These are phyloP conservation scores for Scaptodrosophila lebanonensis DNA, from an alignment of 1,140 invertebrate genomes.

Conservation along the genomic window DNA sequence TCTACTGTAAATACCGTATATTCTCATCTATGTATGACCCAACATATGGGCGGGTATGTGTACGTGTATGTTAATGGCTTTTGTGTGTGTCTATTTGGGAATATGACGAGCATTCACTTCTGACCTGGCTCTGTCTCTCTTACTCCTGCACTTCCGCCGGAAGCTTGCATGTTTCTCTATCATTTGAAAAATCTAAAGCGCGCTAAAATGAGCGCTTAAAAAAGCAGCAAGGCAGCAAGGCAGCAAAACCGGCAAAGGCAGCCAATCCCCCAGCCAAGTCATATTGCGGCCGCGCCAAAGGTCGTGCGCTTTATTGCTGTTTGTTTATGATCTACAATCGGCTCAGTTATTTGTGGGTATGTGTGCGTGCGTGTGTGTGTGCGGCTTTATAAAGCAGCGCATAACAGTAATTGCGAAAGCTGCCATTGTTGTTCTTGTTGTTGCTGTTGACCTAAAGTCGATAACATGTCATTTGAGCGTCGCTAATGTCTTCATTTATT, in stretches of 20 bases:
- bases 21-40: too few species aligned
- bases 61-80: constrained; percentile 55
- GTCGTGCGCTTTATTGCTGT: constrained; percentile 39
- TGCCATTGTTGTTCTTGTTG: not conserved
- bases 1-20: too few species aligned
- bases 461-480: constrained; percentile 73
- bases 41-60: not conserved
- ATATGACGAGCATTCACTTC: constrained; percentile 10
- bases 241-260: constrained; percentile 18
- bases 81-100: constrained; percentile 40
- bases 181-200: constrained; percentile 66
- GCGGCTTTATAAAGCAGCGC: constrained; percentile 1
- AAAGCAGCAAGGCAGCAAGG: constrained; percentile 12
- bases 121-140: constrained; percentile 19
- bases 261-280: constrained; percentile 4
- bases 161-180: constrained; percentile 73
- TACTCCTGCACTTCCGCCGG: constrained; percentile 56
- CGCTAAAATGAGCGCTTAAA: constrained; percentile 61
- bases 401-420: constrained; percentile 36
- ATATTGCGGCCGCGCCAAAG: constrained; percentile 2
- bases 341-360: constrained; percentile 26
- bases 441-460: constrained; percentile 45
- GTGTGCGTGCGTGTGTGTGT: constrained; percentile 3
- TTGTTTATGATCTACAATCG: constrained; percentile 17
- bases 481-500: constrained; percentile 75